Conservation (phyloP, 1,140 invertebrate genomes). For the Drosophila kepulauana region DNA sequence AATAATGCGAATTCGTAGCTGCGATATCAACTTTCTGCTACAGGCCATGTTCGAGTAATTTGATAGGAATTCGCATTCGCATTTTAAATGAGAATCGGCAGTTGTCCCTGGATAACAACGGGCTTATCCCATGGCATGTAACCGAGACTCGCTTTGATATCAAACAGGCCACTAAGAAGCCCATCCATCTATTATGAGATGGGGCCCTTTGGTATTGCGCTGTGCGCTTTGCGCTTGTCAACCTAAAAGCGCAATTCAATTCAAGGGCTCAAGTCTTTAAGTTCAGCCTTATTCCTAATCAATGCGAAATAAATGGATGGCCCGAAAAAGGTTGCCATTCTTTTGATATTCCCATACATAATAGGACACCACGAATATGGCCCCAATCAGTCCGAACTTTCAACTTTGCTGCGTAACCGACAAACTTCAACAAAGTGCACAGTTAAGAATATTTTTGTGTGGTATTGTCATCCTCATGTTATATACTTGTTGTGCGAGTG, state of each 20-base stretch:
- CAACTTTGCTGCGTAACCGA: constrained; percentile 20
- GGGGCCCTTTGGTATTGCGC: not conserved
- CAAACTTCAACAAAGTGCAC: constrained; percentile 15
- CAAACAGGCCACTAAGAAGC: constrained; percentile 40
- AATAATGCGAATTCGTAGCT: constrained; percentile 28
- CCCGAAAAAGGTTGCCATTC: constrained; percentile 43
- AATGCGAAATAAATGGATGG: constrained; percentile 39
- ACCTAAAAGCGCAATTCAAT: constrained; percentile 35
- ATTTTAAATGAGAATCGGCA: constrained; percentile 31
- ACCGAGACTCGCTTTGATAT: constrained; percentile 38
- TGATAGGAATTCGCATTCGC: constrained; percentile 26
- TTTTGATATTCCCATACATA: constrained; percentile 12
- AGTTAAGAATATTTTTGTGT: constrained; percentile 26
- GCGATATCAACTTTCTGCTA: constrained; percentile 23
- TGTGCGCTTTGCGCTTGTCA: constrained; percentile 17
- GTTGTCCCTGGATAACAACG: constrained; percentile 2
- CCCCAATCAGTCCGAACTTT: constrained; percentile 38
- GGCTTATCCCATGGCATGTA: constrained; percentile 31
- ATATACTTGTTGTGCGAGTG: constrained; percentile 5
- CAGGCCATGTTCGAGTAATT: constrained; percentile 28
- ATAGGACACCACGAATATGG: constrained; percentile 16
- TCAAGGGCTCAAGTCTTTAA: constrained; percentile 39
- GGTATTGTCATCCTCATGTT: constrained; percentile 52
- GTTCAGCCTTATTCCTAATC: constrained; percentile 32
- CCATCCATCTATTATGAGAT: constrained; percentile 11